These are phyloP conservation scores for Mirza zaza DNA, from an alignment of 2,113 vertebrate genomes.

Conservation along the genomic window DNA sequence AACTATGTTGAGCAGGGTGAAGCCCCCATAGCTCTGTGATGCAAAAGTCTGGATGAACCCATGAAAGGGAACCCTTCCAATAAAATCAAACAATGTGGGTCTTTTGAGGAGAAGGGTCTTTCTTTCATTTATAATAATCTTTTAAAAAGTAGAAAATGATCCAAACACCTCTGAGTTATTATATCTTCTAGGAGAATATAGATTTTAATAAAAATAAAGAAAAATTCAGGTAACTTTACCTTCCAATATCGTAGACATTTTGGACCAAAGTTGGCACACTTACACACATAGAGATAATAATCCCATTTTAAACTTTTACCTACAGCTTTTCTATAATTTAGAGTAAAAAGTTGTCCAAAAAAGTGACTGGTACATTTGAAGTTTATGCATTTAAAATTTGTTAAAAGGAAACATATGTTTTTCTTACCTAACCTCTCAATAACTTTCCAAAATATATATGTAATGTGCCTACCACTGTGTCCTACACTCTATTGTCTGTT, in stretches of 20 bases:
- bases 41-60: not conserved
- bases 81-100: not conserved
- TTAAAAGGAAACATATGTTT: not conserved
- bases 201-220: not conserved
- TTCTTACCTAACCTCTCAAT: not conserved
- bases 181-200: not conserved
- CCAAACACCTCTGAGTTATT: not conserved
- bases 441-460: not conserved
- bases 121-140: not conserved
- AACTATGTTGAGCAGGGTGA: not conserved
- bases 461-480: rapidly evolving
- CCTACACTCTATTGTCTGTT: not conserved
- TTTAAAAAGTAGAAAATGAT: not conserved
- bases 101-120: rapidly evolving
- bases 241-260: not conserved
- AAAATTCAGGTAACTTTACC: not conserved
- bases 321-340: not conserved
- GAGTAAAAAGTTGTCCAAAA: not conserved
- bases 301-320: not conserved
- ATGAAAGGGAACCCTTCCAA: not conserved
- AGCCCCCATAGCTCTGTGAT: not conserved
- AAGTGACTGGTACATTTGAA: not conserved
- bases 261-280: not conserved
- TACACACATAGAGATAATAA: not conserved
- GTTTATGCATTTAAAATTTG: not conserved